Evolutionary conservation across 1,140 invertebrate species (phyloP).

Genomic region (Adoxophyes honmai): DNA sequence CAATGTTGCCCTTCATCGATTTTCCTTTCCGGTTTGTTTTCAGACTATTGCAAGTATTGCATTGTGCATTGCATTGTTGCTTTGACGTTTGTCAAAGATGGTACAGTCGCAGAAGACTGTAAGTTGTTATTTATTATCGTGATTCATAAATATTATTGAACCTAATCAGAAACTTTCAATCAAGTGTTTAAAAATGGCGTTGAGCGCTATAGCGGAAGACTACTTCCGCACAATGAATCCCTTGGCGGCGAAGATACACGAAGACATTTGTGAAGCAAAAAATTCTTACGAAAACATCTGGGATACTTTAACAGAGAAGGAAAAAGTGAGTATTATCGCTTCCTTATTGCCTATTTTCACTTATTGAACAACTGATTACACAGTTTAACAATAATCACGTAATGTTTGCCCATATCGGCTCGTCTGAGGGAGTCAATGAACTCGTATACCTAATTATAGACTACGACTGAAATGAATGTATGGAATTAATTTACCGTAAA

Average conservation of each 20-base stretch:
- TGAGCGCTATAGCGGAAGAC: conserved; percentile 78
- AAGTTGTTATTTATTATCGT: not conserved
- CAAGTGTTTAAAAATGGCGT: conserved; percentile 46
- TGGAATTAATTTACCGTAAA: not conserved
- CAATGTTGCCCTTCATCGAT: conserved; percentile 7
- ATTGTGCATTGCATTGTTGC: not conserved
- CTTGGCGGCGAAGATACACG: conserved; percentile 81
- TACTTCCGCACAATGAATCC: conserved; percentile 85
- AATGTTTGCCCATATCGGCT: not conserved
- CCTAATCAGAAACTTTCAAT: conserved; percentile 8
- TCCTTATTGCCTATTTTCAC: conserved; percentile 1
- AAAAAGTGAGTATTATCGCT: conserved; percentile 74
- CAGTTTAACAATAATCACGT: not conserved
- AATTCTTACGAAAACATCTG: conserved; percentile 84
- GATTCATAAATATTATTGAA: not conserved
- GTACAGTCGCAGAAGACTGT: not conserved
- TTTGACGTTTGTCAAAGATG: conserved; percentile 13
- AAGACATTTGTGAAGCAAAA: conserved; percentile 83
- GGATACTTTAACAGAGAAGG: conserved; percentile 81
- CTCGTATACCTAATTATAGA: not conserved
- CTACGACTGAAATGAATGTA: not conserved
- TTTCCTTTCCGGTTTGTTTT: conserved; percentile 2
- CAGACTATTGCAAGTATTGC: no score
- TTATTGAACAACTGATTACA: conserved; percentile 1
- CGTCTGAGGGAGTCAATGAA: not conserved